These are phyloP conservation scores for Sphenodon punctatus DNA, from an alignment of 2,797 vertebrate genomes.

Conservation along the genomic window DNA sequence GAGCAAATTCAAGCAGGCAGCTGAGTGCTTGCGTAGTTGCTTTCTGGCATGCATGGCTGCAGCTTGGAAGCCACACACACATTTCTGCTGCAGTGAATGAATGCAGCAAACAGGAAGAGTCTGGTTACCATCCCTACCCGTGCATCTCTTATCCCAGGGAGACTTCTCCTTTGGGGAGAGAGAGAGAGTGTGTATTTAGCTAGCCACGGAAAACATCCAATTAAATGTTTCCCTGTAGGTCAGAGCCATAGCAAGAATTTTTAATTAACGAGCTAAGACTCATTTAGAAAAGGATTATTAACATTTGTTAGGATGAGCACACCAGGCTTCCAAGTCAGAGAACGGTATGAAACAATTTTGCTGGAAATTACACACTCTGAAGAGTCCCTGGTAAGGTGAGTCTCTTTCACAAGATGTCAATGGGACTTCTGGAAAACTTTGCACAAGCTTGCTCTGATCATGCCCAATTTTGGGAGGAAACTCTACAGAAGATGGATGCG, in stretches of 20 bases:
- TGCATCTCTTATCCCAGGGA: background rate
- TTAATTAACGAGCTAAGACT: conserved; percentile 58
- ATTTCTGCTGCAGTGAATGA: background rate
- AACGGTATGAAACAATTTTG: background rate
- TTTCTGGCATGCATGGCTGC: accelerated
- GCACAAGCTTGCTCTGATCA: no score
- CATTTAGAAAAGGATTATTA: conserved; percentile 31
- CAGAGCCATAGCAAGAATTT: conserved; percentile 27
- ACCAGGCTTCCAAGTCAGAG: background rate
- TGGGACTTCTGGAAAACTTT: no score
- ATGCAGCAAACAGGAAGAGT: background rate
- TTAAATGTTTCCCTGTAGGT: conserved; percentile 50
- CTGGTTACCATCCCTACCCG: background rate
- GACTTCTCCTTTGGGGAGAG: background rate
- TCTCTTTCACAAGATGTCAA: background rate
- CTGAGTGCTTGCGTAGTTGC: accelerated
- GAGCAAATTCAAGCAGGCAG: accelerated
- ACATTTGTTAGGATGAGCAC: background rate
- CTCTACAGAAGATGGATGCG: no score
- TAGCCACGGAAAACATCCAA: conserved; percentile 44
- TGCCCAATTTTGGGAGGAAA: no score
- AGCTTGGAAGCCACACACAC: background rate
- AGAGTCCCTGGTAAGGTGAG: background rate
- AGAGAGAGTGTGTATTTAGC: background rate
- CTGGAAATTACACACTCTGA: background rate